These are phyloP conservation scores for Nycticebus coucang DNA, from an alignment of 2,113 vertebrate species.

Conservation along the genomic window DNA sequence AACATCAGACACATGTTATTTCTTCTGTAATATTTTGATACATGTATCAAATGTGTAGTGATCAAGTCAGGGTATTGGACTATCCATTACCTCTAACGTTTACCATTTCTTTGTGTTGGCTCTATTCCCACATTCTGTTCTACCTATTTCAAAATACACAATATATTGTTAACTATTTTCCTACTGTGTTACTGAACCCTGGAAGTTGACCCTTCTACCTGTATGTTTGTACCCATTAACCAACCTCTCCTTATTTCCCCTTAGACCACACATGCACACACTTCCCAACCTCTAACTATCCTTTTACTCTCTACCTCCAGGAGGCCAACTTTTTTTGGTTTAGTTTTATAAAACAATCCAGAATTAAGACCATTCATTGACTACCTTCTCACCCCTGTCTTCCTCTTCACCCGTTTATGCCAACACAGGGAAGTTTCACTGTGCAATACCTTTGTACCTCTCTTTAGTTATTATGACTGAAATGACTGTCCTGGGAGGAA, in stretches of 20 bases:
- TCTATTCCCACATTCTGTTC: not conserved
- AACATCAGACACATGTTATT: not conserved
- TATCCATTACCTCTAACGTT: not conserved
- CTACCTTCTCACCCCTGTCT: not conserved
- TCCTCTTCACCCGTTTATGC: not conserved
- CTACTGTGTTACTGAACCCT: no score
- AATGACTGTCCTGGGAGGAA: not conserved
- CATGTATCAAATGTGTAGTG: not conserved
- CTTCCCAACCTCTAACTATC: no score
- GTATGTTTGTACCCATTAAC: no score
- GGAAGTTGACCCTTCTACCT: no score
- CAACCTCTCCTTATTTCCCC: no score
- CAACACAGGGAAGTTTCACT: no score
- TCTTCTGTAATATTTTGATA: not conserved
- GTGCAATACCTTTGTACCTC: fast-evolving
- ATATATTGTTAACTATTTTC: no score
- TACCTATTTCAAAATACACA: no score
- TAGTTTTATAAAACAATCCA: not conserved
- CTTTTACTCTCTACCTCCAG: no score
- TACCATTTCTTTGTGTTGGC: not conserved
- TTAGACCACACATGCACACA: no score
- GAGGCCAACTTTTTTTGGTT: no score
- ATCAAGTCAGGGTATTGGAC: not conserved
- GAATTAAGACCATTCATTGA: not conserved
- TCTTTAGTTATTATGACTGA: not conserved